Evolutionary conservation across 30 jellyfish, hydroid and myxozoan genomes (phyloP).

Genomic region (Catostylus mosaicus): DNA sequence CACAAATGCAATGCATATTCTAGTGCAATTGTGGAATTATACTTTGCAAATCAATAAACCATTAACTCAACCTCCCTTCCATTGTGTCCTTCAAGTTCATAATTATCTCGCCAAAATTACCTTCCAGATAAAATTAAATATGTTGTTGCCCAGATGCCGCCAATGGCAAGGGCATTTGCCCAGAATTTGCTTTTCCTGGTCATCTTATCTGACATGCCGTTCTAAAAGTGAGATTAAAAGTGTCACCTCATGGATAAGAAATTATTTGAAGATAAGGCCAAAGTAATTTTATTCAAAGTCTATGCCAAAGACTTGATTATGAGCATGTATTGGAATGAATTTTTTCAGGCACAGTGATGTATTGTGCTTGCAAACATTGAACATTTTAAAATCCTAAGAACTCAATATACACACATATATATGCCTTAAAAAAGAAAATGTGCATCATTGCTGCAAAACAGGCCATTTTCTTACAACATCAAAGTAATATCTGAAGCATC

Average conservation of each 20-base stretch:
- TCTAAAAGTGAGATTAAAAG: conserved; percentile 18
- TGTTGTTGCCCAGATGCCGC: conserved; percentile 72
- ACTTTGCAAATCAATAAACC: conserved; percentile 8
- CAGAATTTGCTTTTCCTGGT: conserved; percentile 56
- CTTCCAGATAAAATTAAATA: conserved; percentile 44
- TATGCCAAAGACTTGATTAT: too few relatives aligned
- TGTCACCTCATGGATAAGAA: neutral
- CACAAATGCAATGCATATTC: neutral
- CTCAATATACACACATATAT: too few relatives aligned
- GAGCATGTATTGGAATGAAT: too few relatives aligned
- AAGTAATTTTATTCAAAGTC: too few relatives aligned
- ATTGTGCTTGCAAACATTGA: too few relatives aligned
- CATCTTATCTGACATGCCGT: conserved; percentile 58
- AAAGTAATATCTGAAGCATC: too few relatives aligned
- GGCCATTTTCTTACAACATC: too few relatives aligned
- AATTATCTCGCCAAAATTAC: neutral
- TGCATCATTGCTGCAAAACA: too few relatives aligned
- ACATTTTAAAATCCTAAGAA: too few relatives aligned
- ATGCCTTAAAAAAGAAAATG: too few relatives aligned
- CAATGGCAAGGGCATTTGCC: conserved; percentile 59
- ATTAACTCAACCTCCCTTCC: neutral
- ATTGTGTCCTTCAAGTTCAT: neutral
- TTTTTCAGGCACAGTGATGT: too few relatives aligned
- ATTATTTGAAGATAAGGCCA: too few relatives aligned
- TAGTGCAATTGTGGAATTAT: neutral